These are phyloP conservation scores for Paedocypris sp. DNA, from an alignment of 2,113 vertebrate species.

Conservation along the genomic window DNA sequence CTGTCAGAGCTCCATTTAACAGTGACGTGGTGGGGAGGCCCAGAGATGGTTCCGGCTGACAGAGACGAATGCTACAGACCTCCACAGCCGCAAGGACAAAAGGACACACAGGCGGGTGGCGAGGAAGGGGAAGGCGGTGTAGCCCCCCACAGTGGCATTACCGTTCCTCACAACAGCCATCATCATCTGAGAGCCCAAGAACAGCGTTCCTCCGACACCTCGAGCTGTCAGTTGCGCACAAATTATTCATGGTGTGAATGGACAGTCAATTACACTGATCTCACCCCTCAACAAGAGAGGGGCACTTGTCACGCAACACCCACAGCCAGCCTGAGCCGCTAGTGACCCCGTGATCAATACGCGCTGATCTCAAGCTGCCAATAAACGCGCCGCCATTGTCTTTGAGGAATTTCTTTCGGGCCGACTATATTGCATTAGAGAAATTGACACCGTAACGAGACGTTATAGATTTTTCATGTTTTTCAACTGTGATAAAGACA, in stretches of 20 bases:
- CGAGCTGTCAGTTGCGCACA: constrained; percentile 30
- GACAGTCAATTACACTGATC: constrained; percentile 29
- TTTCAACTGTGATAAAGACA: too few species aligned
- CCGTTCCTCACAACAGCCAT: constrained; percentile 46
- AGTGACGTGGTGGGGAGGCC: constrained; percentile 50
- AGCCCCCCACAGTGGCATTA: constrained; percentile 31
- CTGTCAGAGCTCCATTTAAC: constrained; percentile 66
- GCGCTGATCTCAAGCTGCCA: background rate
- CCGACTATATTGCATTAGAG: too few species aligned
- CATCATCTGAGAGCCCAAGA: constrained; percentile 53
- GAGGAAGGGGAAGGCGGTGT: constrained; percentile 1
- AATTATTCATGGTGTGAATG: constrained; percentile 40
- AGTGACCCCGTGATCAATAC: constrained; percentile 8
- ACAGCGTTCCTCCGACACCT: constrained; percentile 45
- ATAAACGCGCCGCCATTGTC: background rate
- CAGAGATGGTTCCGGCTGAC: constrained; percentile 65
- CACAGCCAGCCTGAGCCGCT: constrained; percentile 20
- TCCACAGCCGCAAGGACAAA: constrained; percentile 76
- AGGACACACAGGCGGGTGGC: constrained; percentile 50
- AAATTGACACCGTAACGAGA: too few species aligned
- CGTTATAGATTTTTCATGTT: too few species aligned
- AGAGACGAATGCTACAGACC: constrained; percentile 75
- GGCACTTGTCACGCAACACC: constrained; percentile 2
- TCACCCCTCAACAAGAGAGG: constrained; percentile 2
- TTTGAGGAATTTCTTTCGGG: background rate